These are phyloP conservation scores for Diglossa cyanea DNA, from an alignment of 2,797 vertebrate genomes.

Conservation along the genomic window DNA sequence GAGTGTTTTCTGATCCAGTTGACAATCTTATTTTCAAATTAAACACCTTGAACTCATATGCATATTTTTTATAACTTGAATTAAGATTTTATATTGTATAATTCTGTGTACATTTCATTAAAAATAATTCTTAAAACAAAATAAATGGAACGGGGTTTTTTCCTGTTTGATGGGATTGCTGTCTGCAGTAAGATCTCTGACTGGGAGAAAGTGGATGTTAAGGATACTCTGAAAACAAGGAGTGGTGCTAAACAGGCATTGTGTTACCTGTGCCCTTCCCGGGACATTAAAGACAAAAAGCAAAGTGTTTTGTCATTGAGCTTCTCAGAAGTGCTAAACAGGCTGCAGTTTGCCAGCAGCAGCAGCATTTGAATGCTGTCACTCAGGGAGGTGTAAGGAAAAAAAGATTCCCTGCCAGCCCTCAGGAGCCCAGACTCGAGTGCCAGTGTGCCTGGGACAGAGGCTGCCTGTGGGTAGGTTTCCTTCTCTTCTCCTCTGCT, in stretches of 20 bases:
- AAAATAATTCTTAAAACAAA: not conserved
- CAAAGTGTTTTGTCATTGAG: not conserved
- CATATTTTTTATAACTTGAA: not conserved
- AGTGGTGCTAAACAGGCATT: not conserved
- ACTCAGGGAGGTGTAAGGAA: not conserved
- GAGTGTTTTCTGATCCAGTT: not conserved
- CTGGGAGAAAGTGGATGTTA: not conserved
- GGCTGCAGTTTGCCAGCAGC: not conserved
- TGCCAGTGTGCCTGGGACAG: not conserved
- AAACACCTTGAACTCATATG: not conserved
- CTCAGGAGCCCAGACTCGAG: not conserved
- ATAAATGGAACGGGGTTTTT: fast-evolving
- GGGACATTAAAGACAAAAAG: not conserved
- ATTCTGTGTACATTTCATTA: not conserved
- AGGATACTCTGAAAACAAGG: not conserved
- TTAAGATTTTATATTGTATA: not conserved
- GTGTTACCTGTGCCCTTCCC: not conserved
- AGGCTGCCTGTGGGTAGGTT: not conserved
- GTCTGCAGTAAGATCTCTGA: not conserved
- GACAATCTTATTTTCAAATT: not conserved
- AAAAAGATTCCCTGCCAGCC: not conserved
- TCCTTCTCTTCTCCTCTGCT: not conserved
- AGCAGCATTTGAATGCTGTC: not conserved
- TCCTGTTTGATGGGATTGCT: not conserved
- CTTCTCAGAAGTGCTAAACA: not conserved